Percentiles rank a stretch among this genome's conserved stretches.
Conservation (phyloP, 2,888 invertebrate species). For the Drosophila engyochracea region DNA sequence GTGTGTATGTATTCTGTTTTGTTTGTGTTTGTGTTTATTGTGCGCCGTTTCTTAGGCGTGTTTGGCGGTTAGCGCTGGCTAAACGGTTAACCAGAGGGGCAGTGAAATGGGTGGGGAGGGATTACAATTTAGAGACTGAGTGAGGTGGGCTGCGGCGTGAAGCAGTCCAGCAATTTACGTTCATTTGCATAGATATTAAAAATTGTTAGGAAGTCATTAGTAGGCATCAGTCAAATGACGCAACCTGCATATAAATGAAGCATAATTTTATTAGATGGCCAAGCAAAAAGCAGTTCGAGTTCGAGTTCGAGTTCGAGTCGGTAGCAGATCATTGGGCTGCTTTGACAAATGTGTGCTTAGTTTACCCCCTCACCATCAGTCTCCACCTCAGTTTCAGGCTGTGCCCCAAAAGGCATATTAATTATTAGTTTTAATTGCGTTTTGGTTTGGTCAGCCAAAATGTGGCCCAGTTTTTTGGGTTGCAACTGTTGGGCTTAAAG, state of each 20-base stretch:
- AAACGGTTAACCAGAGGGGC: conserved; percentile 76
- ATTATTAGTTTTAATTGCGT: conserved; percentile 79
- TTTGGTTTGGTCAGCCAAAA: conserved; percentile 50
- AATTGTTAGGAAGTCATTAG: conserved; percentile 83
- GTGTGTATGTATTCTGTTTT: background rate
- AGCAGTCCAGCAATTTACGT: conserved; percentile 77
- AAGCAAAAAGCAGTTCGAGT: conserved; percentile 5
- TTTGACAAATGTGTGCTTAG: conserved; percentile 52
- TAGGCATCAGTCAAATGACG: conserved; percentile 82
- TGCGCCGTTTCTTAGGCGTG: conserved; percentile 23
- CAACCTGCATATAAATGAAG: conserved; percentile 82
- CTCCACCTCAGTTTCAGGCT: background rate
- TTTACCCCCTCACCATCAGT: conserved; percentile 1
- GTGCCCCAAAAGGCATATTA: conserved; percentile 61
- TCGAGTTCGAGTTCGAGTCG: conserved; percentile 19
- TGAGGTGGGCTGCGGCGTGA: conserved; percentile 30
- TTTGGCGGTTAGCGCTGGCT: conserved; percentile 66
- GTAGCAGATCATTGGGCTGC: conserved; percentile 48
- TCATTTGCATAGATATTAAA: conserved; percentile 83
- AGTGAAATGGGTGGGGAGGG: background rate
- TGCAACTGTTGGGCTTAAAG: conserved; percentile 20
- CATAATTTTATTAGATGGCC: conserved; percentile 77
- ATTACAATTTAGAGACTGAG: conserved; percentile 44
- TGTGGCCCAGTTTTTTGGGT: background rate
- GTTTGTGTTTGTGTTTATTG: conserved; percentile 1